Evolutionary conservation across 2,113 vertebrate species (phyloP), one percentile per base, ranked within the genome.

Genomic region (Cricetomys ansorgei): DNA sequence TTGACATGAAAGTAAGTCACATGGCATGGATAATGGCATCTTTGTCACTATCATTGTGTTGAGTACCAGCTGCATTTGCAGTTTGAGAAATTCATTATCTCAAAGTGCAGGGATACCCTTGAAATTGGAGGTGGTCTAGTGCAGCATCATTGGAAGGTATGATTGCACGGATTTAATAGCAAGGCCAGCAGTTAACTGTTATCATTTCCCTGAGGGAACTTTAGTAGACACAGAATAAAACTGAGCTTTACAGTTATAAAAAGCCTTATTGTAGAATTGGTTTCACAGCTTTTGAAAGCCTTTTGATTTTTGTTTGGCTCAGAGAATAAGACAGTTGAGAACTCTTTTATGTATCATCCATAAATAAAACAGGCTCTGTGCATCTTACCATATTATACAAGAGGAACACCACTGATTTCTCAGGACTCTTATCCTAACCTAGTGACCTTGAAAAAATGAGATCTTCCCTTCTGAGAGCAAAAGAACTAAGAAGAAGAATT

Each of bases 181-280:
- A 67, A 87, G 86, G 53, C 92, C 77, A 88, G 86, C 11, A 95
- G 67, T 29, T 88, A 94, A 86, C 77, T 92, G 5, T 19, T n/a
- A 13, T 23, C 34, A 48, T 92, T 91, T 97, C 69, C 72, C 97
- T 89, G 83, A 70, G 73, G 92, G 25, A 70, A 92, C 65, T 83
- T 94, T 48, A 95, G 40, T 80, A 96, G 91, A 95, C 77, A 95
- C 62, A 89, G 88, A 69, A 97, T 94, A 96, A 96, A 97, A 91
- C 55, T 93, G 69, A 97, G 91, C 92, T 97, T 97, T 91, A 92
- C 89, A 91, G 64, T 97, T 96, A 93, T 91, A 91, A 97, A n/a
- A 97, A 94, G 37, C 81, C 50, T 87, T 95, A 34, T 94, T 85
- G 89, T 59, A 97, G 92, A 96, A 93, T 76, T 92, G 83, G 69